Base-by-base conservation (phyloP, 2,797 vertebrate species). In the Paratrypauchen microcephalus region DNA sequence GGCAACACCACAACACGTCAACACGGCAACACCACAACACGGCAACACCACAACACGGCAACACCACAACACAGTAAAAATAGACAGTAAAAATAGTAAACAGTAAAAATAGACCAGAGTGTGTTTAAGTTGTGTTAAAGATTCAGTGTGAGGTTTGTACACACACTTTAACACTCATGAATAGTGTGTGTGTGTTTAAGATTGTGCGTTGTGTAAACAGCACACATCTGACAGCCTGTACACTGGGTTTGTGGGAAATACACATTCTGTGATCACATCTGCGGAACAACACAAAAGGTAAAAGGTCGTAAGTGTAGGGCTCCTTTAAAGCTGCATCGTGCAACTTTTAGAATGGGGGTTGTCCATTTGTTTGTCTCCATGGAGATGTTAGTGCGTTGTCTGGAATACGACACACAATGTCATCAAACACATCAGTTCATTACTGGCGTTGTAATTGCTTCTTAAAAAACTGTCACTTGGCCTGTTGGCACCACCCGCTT, bases 131-230 rank as follows among this genome's bases (percentile, higher is more conserved):
- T 55, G 16, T 1, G 66, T 19, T 19, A 30, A 30, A 30, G 2
- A 30, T 30, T 3, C 26, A 74, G 57, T 62, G 57, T 19, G 56
- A 23, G 16, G 28, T 50, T 62, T 65, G 21, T 69, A 41, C 68
- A 62, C 69, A 36, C 26, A 8, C 15, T 72, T 68, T 64, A 67
- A n/a, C 23, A 52, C 62, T 66, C 21, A 73, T 86, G 77, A 70
- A 84, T 87, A 79, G 85, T 86, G 68, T 55, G 83, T 5, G 52
- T 69, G 54, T 74, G 69, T 73, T 73, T 39, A 36, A 62, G 75
- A 57, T 54, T 19, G 60, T 13, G n/a, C 73, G 26, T 7, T n/a
- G 2, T 41, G 72, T 59, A 60, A 41, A 39, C 19, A 8, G 7
- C 26, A 2, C 1, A 65, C 28, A 41, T 50, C 58, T 69, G 24